Base-by-base conservation (phyloP, 2,113 vertebrate genomes). In the Rhinichthys klamathensis region DNA sequence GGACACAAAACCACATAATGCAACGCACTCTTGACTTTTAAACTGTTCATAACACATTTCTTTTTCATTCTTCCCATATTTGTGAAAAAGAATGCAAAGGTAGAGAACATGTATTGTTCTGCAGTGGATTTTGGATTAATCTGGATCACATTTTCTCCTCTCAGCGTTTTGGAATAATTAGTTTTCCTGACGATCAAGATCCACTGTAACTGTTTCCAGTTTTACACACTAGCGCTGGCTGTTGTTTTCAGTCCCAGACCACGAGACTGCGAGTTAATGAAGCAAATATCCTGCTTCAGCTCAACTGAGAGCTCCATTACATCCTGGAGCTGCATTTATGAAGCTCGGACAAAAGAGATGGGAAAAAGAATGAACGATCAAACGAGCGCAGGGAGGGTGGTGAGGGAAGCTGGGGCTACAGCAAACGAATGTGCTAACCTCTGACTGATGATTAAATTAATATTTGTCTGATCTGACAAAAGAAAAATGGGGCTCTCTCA, bases 401-500 rank as follows among this genome's bases (percentile, higher is more conserved):
- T 11, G 35, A 63, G 77, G 35, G 77, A 80, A 61, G 35, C 38
- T 12, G 32, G 16, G 58, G 38, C 32, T 80, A 80, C 38, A 46
- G 58, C 58, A 61, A 27, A 44, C 0, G 13, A 27, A 63, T 41
- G 13, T 41, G 58, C 21, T 8, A 41, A 38, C 56, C 56, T 63
- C 58, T 27, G 58, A 80, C 58, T 46, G 13, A 46, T 80, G 58
- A 80, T 63, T 80, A 16, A 63, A 80, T 80, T 80, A 80, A 63
- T 80, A 44, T 80, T 80, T 80, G 58, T 80, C 58, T 11, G 61
- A 80, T 44, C 35, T 21, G 38, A 63, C 58, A 44, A 44, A 63
- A 63, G 58, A 63, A 80, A 80, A 80, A 80, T 44, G n/a, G n/a
- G 38, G 3, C 73, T 35, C 51, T 77, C 30, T 44, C 21, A 12